These are phyloP conservation scores for Cecropterus lyciades DNA, from an alignment of 1,140 invertebrate genomes.

Conservation along the genomic window DNA sequence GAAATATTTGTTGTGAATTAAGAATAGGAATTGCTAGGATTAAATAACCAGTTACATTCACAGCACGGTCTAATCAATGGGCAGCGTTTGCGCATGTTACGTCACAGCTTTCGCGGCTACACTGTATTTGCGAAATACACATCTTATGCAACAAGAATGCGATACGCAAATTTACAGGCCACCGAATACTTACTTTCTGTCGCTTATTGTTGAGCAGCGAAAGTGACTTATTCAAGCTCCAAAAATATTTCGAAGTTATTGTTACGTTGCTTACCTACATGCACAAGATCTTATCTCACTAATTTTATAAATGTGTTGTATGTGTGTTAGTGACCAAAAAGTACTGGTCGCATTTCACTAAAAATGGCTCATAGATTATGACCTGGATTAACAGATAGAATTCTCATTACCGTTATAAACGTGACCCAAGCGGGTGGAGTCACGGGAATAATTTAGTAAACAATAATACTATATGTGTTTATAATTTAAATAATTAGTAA, in stretches of 20 bases:
- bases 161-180: constrained; percentile 53
- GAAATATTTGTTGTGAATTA: constrained; percentile 35
- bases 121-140: constrained; percentile 70
- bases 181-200: constrained; percentile 22
- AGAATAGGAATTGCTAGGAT: constrained; percentile 51
- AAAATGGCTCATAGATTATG: too few species aligned
- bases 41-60: constrained; percentile 75
- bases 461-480: too few species aligned
- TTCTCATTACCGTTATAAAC: too few species aligned
- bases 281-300: too few species aligned
- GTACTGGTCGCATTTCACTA: too few species aligned
- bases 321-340: too few species aligned
- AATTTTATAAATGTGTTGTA: too few species aligned
- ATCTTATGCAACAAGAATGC: constrained; percentile 70
- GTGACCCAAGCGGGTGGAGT: too few species aligned
- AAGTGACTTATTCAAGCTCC: constrained; percentile 8
- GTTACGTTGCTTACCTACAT: too few species aligned
- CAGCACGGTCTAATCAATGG: constrained; percentile 79
- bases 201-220: constrained; percentile 23
- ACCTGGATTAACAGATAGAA: too few species aligned
- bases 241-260: not conserved
- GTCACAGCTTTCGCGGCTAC: constrained; percentile 71
- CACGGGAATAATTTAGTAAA: too few species aligned
- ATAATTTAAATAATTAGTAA: not conserved
- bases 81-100: constrained; percentile 59